These are phyloP conservation scores for Coilia nasus DNA, from an alignment of 2,797 vertebrate species.

Conservation along the genomic window DNA sequence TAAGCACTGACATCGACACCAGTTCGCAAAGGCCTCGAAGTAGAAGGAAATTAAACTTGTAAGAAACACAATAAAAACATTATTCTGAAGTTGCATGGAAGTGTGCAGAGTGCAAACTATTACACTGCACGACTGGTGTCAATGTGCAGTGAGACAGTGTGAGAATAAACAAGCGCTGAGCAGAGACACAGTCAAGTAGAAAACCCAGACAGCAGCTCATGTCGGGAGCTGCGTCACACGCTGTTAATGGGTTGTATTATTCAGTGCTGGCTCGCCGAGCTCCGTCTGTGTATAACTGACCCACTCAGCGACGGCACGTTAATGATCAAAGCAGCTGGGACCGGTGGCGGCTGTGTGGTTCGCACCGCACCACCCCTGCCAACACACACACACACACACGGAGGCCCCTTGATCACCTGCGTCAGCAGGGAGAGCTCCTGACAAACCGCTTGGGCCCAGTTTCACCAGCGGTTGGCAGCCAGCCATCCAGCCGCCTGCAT, in stretches of 20 bases:
- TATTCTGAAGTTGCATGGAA: background rate
- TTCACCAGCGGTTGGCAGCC: background rate
- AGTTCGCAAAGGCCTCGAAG: no score
- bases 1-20: no score
- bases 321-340: conserved; percentile 53
- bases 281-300: background rate
- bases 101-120: background rate
- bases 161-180: background rate
- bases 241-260: conserved; percentile 51
- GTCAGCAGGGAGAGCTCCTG: background rate
- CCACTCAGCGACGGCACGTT: conserved; percentile 42
- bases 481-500: background rate
- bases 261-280: background rate
- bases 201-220: background rate
- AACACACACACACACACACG: background rate
- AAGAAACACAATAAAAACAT: background rate
- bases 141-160: no score
- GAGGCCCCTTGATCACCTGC: background rate
- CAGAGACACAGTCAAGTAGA: background rate
- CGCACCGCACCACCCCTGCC: no score
- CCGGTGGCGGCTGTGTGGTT: background rate
- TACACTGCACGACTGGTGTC: background rate
- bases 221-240: background rate
- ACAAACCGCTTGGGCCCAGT: conserved; percentile 15
- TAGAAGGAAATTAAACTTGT: no score